A percentile compares a stretch with the other conserved stretches of the same genome.
Evolutionary conservation across 2,797 vertebrate genomes (phyloP).

Genomic region (Austrolebias charrua): DNA sequence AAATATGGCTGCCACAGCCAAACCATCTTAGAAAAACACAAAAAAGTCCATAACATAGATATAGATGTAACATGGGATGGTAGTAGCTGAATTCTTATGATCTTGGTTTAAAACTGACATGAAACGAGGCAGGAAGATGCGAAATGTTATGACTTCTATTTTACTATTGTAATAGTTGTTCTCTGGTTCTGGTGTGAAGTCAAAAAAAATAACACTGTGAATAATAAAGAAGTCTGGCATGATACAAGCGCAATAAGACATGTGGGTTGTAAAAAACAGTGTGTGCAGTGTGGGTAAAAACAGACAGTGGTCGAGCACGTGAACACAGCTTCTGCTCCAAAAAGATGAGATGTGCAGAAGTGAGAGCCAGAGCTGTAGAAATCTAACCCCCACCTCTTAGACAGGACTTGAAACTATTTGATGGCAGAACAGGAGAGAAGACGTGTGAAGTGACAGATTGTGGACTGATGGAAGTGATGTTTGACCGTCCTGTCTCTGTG

Average conservation of each 20-base stretch:
- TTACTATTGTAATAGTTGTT: conserved; percentile 18
- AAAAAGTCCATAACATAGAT: no score
- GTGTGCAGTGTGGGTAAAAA: conserved; percentile 31
- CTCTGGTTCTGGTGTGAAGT: conserved; percentile 20
- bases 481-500: background rate
- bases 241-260: conserved; percentile 20
- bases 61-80: no score
- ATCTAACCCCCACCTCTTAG: conserved; percentile 37
- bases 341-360: conserved; percentile 56
- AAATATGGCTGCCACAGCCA: no score
- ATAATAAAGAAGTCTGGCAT: conserved; percentile 19
- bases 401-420: conserved; percentile 46
- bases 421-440: conserved; percentile 43
- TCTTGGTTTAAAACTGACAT: conserved; percentile 45
- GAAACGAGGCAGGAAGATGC: conserved; percentile 18
- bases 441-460: conserved; percentile 1
- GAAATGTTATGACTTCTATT: no score
- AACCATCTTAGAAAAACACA: no score
- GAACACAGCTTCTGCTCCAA: conserved; percentile 63
- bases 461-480: background rate
- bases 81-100: background rate
- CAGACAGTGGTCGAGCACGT: conserved; percentile 65
- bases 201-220: conserved; percentile 13
- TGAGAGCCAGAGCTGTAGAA: conserved; percentile 53
- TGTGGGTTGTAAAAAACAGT: conserved; percentile 35